Evolutionary conservation across 2,797 vertebrate species (phyloP).

Genomic region (Pseudocheirus occidentalis): DNA sequence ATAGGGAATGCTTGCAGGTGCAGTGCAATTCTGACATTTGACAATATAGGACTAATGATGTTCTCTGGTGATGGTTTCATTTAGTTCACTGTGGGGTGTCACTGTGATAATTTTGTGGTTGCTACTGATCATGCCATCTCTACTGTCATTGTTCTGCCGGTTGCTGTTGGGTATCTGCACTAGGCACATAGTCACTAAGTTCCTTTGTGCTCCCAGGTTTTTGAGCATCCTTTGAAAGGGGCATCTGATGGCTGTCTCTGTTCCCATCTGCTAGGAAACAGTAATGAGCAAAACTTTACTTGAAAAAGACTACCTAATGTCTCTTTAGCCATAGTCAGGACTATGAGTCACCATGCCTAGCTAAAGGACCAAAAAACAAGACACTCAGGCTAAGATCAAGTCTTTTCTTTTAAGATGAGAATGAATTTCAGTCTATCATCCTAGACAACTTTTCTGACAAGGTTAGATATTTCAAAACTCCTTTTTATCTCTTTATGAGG

Average conservation of each 20-base stretch:
- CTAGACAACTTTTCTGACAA: background rate
- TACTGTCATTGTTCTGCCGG: background rate
- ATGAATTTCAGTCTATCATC: background rate
- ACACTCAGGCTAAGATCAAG: background rate
- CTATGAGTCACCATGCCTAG: background rate
- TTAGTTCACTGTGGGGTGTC: background rate
- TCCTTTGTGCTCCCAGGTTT: background rate
- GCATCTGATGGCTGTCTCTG: background rate
- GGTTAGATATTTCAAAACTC: background rate
- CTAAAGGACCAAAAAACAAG: background rate
- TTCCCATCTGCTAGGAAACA: background rate
- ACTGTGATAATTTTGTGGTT: background rate
- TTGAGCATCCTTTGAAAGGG: background rate
- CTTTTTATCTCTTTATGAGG: background rate
- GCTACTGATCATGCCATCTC: background rate
- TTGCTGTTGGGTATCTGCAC: background rate
- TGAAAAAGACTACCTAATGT: background rate
- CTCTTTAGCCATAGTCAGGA: background rate
- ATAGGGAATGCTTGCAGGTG: background rate
- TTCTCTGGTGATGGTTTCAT: background rate
- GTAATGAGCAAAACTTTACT: background rate
- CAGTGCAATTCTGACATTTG: background rate
- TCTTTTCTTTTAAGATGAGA: background rate
- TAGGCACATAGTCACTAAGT: background rate
- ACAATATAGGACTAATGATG: background rate